These are phyloP conservation scores for Stigmatopora argus DNA, from an alignment of 2,113 vertebrate species.

Conservation along the genomic window DNA sequence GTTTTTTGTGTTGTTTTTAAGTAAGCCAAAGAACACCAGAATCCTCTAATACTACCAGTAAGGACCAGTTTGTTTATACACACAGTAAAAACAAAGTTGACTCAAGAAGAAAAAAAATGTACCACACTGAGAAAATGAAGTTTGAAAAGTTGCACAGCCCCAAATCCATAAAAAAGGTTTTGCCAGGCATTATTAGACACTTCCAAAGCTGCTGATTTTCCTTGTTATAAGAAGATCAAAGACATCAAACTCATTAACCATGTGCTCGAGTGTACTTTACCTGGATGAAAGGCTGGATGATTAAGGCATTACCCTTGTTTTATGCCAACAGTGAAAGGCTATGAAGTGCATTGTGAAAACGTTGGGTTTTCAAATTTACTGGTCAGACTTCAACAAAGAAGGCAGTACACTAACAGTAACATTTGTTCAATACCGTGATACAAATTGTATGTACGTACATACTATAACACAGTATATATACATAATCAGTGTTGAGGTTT, in stretches of 20 bases:
- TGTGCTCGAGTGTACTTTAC: slow-evolving; percentile 39
- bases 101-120: neutral
- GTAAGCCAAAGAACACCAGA: too few relatives aligned
- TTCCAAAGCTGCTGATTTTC: slow-evolving; percentile 10
- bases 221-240: slow-evolving; percentile 49
- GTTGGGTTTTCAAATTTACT: slow-evolving; percentile 9
- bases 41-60: too few relatives aligned
- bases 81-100: slow-evolving; percentile 16
- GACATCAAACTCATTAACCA: slow-evolving; percentile 38
- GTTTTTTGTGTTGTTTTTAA: too few relatives aligned
- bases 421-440: too few relatives aligned
- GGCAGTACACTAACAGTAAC: too few relatives aligned
- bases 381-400: neutral
- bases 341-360: slow-evolving; percentile 12
- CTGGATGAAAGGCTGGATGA: slow-evolving; percentile 51
- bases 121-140: slow-evolving; percentile 12
- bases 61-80: too few relatives aligned
- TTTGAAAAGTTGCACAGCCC: slow-evolving; percentile 29
- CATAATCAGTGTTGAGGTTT: too few relatives aligned
- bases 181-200: slow-evolving; percentile 20
- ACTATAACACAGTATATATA: too few relatives aligned
- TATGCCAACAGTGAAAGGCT: slow-evolving; percentile 6
- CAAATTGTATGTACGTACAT: too few relatives aligned
- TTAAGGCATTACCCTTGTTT: slow-evolving; percentile 29
- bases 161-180: slow-evolving; percentile 35